phyloP scores from a whole-genome alignment of 2,888 invertebrate genomes.

The Ophioninae sp. region DNA sequence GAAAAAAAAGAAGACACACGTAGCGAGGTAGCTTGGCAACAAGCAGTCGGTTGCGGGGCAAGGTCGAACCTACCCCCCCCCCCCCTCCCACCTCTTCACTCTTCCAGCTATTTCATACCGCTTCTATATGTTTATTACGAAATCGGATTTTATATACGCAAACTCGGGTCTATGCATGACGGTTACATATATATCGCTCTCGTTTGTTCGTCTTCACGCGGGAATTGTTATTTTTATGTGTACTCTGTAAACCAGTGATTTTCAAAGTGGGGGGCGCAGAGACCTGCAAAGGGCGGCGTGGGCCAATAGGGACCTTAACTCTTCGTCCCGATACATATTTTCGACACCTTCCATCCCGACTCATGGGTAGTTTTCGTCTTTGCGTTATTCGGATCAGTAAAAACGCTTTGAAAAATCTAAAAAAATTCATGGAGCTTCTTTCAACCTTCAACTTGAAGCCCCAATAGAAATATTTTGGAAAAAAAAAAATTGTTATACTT shows the following conservation, averaged over 20 bases:
- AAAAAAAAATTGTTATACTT: no score
- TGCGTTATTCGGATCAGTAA: no score
- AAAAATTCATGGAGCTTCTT: no score
- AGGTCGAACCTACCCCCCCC: slow-evolving; percentile 77
- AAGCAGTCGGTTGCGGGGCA: slow-evolving; percentile 78
- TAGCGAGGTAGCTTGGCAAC: slow-evolving; percentile 78
- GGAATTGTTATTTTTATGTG: slow-evolving; percentile 23
- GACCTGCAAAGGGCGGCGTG: no score
- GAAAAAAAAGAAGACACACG: slow-evolving; percentile 68
- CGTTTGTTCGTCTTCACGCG: neutral
- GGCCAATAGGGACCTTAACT: no score
- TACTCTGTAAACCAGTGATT: slow-evolving; percentile 24
- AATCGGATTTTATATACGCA: slow-evolving; percentile 68
- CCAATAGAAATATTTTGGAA: no score
- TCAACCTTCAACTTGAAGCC: no score
- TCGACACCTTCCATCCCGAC: no score
- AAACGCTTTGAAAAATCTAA: no score
- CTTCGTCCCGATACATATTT: no score
- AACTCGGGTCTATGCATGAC: slow-evolving; percentile 28
- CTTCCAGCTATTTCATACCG: slow-evolving; percentile 76
- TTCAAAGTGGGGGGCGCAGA: no score
- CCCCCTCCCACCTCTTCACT: slow-evolving; percentile 12
- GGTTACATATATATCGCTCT: neutral
- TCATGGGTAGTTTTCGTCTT: no score
- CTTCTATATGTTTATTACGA: slow-evolving; percentile 77